Evolutionary conservation across 2,888 invertebrate species (phyloP), one percentile per base, ranked within the genome.

Genomic region (Sinodicranocentrus sp.): DNA sequence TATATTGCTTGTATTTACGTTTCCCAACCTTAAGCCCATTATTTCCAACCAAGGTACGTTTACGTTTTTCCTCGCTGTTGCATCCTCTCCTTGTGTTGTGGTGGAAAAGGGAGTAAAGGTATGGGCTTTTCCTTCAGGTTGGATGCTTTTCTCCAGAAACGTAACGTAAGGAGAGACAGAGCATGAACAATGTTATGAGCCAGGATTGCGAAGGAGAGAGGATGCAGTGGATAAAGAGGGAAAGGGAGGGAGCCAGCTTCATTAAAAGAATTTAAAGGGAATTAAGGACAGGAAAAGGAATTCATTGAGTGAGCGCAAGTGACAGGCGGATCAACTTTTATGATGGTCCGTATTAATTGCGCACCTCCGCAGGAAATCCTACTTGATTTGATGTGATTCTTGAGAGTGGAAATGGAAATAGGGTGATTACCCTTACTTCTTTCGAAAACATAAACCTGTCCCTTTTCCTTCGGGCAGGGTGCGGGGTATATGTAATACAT

Each of bases 241-340:
- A 71, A 82, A 63, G 65, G 28, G 48, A 65, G 19, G 68, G 72
- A 71, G 39, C 43, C 68, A 82, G 84, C 85, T 88, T 88, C 88
- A 88, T 88, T 88, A 88, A 88, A 88, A 88, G 88, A 88, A 88
- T 87, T 88, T 87, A 88, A 84, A 85, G 84, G 88, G 88, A 88
- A 88, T 88, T 88, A 88, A 83, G 87, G 73, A 73, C 71, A 79
- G 70, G 85, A 82, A 86, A 82, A 88, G 82, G 85, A 87, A 88
- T 87, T 84, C 80, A 83, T 78, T 80, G 85, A 83, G 80, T 83
- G 82, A 77, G 57, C 44, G 78, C 75, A 84, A 87, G 78, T 88
- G 88, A 88, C 88, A 87, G 82, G 54, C 71, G 87, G 87, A 87
- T 87, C 87, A 87, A 87, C 87, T 87, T 88, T 88, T 88, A 88